Evolutionary conservation across 2,888 invertebrate genomes (phyloP).

Genomic region (Anagyrus pseudococci): DNA sequence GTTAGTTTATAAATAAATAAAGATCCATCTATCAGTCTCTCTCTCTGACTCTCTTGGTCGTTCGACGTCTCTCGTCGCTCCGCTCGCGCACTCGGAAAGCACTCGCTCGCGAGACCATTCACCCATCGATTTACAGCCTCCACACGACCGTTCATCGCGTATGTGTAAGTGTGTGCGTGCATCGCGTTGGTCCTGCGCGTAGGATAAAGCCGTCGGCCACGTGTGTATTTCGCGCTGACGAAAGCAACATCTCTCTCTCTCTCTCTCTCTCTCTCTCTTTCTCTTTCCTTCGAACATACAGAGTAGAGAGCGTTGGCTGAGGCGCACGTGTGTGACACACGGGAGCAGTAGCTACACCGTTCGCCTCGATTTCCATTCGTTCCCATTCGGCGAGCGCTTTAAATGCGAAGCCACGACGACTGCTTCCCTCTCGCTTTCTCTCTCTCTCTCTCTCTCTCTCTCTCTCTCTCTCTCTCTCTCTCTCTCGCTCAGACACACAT

Average conservation of each 20-base stretch:
- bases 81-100: constrained; percentile 2
- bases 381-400: constrained; percentile 8
- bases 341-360: background rate
- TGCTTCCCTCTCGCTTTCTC: background rate
- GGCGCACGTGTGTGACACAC: constrained; percentile 1
- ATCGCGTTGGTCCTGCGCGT: constrained; percentile 12
- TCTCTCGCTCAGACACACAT: too few species aligned
- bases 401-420: background rate
- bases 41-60: too few species aligned
- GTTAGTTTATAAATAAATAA: too few species aligned
- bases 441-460: constrained; percentile 12
- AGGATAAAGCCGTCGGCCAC: background rate
- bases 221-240: background rate
- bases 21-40: too few species aligned
- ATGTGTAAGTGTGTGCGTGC: too few species aligned
- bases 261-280: too few species aligned
- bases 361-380: constrained; percentile 17
- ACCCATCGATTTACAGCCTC: too few species aligned
- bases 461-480: constrained; percentile 11
- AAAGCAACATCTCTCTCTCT: too few species aligned
- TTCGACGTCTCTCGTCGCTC: constrained; percentile 17
- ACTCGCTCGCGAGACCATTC: too few species aligned
- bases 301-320: background rate
- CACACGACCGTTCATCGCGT: too few species aligned
- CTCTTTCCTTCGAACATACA: too few species aligned